Conservation (phyloP, 1,140 invertebrate genomes). For the Brachionus manjavacas region DNA sequence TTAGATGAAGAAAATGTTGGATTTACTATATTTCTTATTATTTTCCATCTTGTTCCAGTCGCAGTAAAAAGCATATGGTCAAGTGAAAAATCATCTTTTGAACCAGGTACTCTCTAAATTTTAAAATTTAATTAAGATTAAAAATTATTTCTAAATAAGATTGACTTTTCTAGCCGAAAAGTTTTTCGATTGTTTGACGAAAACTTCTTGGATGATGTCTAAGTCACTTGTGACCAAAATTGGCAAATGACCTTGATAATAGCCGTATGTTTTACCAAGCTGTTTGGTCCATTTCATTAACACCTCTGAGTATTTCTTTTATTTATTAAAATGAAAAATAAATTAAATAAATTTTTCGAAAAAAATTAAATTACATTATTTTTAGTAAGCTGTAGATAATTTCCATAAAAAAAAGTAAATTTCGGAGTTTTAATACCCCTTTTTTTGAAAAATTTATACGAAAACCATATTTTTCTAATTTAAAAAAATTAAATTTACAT, state of each 20-base stretch:
- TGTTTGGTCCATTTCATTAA: constrained; percentile 51
- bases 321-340: not conserved
- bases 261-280: constrained; percentile 57
- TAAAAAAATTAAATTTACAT: not conserved
- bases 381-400: not conserved
- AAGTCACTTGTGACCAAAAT: constrained; percentile 56
- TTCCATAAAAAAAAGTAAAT: constrained; percentile 14
- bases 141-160: not conserved
- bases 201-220: constrained; percentile 55
- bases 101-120: not conserved
- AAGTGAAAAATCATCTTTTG: not conserved
- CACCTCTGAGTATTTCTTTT: constrained; percentile 19
- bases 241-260: constrained; percentile 54
- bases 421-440: not conserved
- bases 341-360: not conserved
- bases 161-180: constrained; percentile 57
- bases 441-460: not conserved
- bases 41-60: constrained; percentile 60
- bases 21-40: constrained; percentile 60
- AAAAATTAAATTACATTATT: not conserved
- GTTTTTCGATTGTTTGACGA: constrained; percentile 58
- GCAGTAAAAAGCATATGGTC: constrained; percentile 47
- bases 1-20: constrained; percentile 63
- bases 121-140: not conserved
- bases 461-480: not conserved